Base-by-base conservation (phyloP, 1,140 invertebrate species). In the Nymphalis io region DNA sequence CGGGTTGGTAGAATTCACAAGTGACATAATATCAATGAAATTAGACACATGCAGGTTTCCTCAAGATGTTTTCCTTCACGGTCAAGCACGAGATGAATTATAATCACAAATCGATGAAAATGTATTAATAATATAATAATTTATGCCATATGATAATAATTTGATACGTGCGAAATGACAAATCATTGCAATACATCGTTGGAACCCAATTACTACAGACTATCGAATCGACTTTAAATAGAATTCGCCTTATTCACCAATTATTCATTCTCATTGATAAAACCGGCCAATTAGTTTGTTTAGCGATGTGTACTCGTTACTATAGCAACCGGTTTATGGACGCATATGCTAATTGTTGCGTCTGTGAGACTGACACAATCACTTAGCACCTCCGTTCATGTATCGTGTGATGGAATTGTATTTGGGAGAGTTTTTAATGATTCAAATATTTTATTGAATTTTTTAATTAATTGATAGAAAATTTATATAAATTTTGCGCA, bases 221-320 rank as follows among this genome's bases (percentile, higher is more conserved):
- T 42, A 12, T 51, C 20, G 16, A 18, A 51, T 11, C 18, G n/a
- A 51, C 8, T 64, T 75, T 51, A 51, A 55, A 55, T n/a, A 27
- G 51, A 55, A 55, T 3, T 15, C 51, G 21, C 23, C 18, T 72
- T 79, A 82, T 82, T 81, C 76, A 79, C 74, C 78, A 81, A 76
- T 81, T 63, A 74, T 66, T 68, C 23, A 23, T 42, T 70, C 33
- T 73, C 74, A 76, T 67, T 80, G 76, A 82, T 79, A 79, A 79
- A 79, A 80, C 76, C 66, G 48, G 69, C 68, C 84, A 85, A 87
- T 87, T 87, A 87, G 81, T 81, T 88, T 83, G 84, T 86, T 86
- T 83, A 82, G 74, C 70, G 73, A 68, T 58, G 60, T 78, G 75
- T 57, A 68, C 55, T 67, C 72, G 85, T 85, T 79, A 79, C 76